Base-by-base conservation (phyloP, 2,113 vertebrate species). In the Limnothrissa miodon region DNA sequence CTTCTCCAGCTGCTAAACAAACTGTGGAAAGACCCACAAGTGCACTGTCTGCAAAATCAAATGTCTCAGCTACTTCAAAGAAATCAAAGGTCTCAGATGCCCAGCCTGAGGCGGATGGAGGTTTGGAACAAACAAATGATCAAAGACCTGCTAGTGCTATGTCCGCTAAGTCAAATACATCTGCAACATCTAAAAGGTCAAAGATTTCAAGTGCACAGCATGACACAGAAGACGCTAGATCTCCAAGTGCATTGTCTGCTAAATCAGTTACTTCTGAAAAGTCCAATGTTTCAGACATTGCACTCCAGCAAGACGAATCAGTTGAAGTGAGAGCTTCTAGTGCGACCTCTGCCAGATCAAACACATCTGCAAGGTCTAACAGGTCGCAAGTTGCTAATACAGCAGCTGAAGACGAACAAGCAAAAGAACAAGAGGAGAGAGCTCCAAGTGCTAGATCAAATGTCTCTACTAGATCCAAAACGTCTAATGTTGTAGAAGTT, bases 381-480 rank as follows among this genome's bases (percentile, higher is more conserved):
- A 83, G 51, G 48, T 86, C 81, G 36, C 17, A 33, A 25, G 29
- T 80, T 39, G 86, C 74, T 48, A 79, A 85, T 39, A 33, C 84
- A 82, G n/a, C 78, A 48, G 11, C 46, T 48, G 42, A 48, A 2
- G 46, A 10, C 2, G 46, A 48, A 48, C 46, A 48, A n/a, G 46
- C 62, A 48, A 1, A 29, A 17, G 42, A 79, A 46, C 11, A 48
- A 53, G 46, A 15, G 11, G 45, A 80, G 44, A 80, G 78, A 25
- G 9, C 83, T 44, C 4, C 25, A 74, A 89, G 89, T 80, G 85
- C 81, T 23, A 87, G 80, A 82, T 90, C 87, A 78, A 90, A 1
- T 66, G 88, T 48, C n/a, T 91, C 88, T 42, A 87, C 45, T 53
- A 90, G 74, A 87, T 85, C 85, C 13, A 80, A 81, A 70, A 74